Conservation (phyloP, 2,797 vertebrate species). For the Chiloscyllium punctatum region DNA sequence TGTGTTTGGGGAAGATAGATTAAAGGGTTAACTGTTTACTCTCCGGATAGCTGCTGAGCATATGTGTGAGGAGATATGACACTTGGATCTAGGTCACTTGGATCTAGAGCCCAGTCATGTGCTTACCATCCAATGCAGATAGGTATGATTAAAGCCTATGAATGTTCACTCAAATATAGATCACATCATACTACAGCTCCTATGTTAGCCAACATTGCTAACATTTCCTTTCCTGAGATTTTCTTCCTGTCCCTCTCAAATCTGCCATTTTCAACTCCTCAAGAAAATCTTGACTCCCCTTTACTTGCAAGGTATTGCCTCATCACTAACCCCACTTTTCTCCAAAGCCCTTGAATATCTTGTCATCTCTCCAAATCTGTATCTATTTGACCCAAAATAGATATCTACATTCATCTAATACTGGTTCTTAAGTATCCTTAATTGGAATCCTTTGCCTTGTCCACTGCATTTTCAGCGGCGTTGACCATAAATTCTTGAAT, state of each 20-base stretch:
- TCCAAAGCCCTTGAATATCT: background rate
- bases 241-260: background rate
- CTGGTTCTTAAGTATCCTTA: background rate
- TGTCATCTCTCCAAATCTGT: background rate
- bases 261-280: too few species aligned
- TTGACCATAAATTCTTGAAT: background rate
- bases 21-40: too few species aligned
- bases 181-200: background rate
- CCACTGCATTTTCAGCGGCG: background rate
- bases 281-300: too few species aligned
- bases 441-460: background rate
- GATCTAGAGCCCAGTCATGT: too few species aligned
- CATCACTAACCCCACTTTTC: background rate
- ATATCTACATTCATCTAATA: background rate
- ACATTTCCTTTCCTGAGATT: background rate
- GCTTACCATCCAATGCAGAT: too few species aligned
- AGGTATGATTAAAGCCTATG: too few species aligned
- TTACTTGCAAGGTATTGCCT: background rate
- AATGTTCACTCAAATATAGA: too few species aligned
- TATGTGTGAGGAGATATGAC: too few species aligned
- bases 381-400: background rate
- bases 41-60: too few species aligned
- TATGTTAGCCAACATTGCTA: background rate
- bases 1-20: too few species aligned
- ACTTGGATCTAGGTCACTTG: too few species aligned